Evolutionary conservation across 2,113 vertebrate species (phyloP).

Genomic region (Colossoma macropomum): DNA sequence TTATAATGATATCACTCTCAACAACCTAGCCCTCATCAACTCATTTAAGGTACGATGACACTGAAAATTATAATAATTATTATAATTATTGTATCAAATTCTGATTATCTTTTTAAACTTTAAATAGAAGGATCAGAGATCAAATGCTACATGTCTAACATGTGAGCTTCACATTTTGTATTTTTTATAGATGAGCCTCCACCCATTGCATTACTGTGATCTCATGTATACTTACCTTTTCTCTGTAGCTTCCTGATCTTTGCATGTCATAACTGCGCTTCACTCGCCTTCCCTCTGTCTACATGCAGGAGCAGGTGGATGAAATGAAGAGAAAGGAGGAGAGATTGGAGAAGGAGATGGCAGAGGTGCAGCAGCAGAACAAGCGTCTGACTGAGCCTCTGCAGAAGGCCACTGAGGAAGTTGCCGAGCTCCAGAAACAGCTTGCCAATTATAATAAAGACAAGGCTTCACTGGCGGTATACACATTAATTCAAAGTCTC

Average conservation of each 20-base stretch:
- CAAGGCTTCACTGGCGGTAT: conserved; percentile 78
- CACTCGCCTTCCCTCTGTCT: not conserved
- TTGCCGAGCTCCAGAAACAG: conserved; percentile 73
- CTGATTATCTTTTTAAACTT: too few species aligned
- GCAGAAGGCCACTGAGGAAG: conserved; percentile 75
- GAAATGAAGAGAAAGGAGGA: conserved; percentile 77
- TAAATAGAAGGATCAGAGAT: not conserved
- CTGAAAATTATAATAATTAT: not conserved
- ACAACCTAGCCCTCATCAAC: conserved; percentile 79
- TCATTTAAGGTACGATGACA: conserved; percentile 80
- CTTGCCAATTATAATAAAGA: conserved; percentile 70
- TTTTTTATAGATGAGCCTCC: not conserved
- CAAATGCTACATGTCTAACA: not conserved
- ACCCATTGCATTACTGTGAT: too few species aligned
- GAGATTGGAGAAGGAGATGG: conserved; percentile 76
- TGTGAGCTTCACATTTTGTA: not conserved
- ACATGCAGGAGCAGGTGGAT: conserved; percentile 79
- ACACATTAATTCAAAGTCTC: conserved; percentile 34
- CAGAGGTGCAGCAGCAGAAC: conserved; percentile 77
- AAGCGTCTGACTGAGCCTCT: conserved; percentile 75
- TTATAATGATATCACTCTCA: conserved; percentile 79
- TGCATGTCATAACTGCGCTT: not conserved
- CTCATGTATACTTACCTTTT: not conserved
- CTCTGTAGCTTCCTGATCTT: not conserved
- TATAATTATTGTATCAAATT: too few species aligned